phyloP scores from a whole-genome alignment of 2,888 invertebrate species.

The Stratiomys singularior region DNA sequence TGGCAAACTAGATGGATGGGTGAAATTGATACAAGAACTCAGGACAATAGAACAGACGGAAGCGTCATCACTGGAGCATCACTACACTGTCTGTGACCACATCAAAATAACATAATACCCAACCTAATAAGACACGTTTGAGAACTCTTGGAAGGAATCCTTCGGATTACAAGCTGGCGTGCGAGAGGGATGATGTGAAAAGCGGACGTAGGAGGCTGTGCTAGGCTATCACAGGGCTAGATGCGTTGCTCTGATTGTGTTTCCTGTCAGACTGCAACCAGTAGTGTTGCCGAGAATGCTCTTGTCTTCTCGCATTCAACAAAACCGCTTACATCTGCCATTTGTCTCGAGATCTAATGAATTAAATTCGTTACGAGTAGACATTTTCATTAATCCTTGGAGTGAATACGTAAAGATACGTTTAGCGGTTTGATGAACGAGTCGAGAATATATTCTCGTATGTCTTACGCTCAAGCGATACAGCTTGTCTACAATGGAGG shows the following conservation, averaged over 20 bases:
- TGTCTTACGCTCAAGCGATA: neutral
- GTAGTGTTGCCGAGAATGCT: conserved; percentile 4
- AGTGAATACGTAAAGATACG: conserved; percentile 23
- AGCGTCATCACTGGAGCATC: conserved; percentile 24
- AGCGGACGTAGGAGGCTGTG: neutral
- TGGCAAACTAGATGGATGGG: conserved; percentile 10
- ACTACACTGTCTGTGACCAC: conserved; percentile 26
- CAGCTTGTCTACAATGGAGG: too few relatives aligned
- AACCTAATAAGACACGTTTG: conserved; percentile 43
- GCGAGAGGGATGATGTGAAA: neutral
- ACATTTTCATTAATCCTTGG: conserved; percentile 50
- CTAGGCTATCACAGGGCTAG: neutral
- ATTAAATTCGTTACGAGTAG: conserved; percentile 51
- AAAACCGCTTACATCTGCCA: conserved; percentile 41
- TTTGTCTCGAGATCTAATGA: conserved; percentile 50
- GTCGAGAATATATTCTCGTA: conserved; percentile 2
- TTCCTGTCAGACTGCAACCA: conserved; percentile 9
- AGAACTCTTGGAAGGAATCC: conserved; percentile 13
- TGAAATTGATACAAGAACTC: conserved; percentile 12
- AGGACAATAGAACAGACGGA: conserved; percentile 18
- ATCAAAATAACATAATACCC: conserved; percentile 40
- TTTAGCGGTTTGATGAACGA: conserved; percentile 33
- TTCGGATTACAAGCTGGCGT: neutral
- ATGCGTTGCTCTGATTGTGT: conserved; percentile 25
- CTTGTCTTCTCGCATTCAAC: conserved; percentile 22